Evolutionary conservation across 2,113 vertebrate species (phyloP), one percentile per base, ranked within the genome.

Genomic region (Micronisus gabar): DNA sequence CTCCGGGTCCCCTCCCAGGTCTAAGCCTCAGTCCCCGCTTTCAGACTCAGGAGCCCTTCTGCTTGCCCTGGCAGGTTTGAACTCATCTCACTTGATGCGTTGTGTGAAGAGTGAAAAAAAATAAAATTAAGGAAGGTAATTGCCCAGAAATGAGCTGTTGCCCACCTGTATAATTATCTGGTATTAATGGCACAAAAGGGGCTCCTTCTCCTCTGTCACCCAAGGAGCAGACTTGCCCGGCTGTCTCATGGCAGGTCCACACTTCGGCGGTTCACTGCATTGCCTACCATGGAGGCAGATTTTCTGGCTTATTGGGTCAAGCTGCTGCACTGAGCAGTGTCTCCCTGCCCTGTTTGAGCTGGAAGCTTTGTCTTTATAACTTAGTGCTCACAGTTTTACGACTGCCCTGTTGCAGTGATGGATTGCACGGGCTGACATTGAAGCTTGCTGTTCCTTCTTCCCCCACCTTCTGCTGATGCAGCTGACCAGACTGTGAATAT

Each of bases 221-320:
- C 34, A 7, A 50, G 56, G 58, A 72, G 45, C 19, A 38, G 63
- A 7, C 25, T 7, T 75, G 36, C 41, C 29, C 2, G 2, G 38
- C 52, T 34, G 36, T 71, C 52, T 52, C 50, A 7, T 13, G 2
- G 5, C 29, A 6, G 36, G 18, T 17, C 86, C 40, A 10, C 25
- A 0, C 56, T 12, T 1, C 12, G 27, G 74, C 34, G 5, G 22
- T 7, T 62, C 30, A 0, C 38, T 13, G 68, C 14, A 0, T 10
- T 29, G 27, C 34, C 27, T 2, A 3, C 30, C 10, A 2, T 1
- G 45, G 58, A 59, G 38, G 72, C 43, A 18, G 62, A 58, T 52
- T 70, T 75, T 58, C 34, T 27, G 66, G 11, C 15, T 41, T 29
- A 13, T 1, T 27, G 40, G 80, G 47, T 84, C 52, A 23, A 45